Evolutionary conservation across 2,797 vertebrate species (phyloP), one percentile per base, ranked within the genome.

Genomic region (Coregonus ussuriensis): DNA sequence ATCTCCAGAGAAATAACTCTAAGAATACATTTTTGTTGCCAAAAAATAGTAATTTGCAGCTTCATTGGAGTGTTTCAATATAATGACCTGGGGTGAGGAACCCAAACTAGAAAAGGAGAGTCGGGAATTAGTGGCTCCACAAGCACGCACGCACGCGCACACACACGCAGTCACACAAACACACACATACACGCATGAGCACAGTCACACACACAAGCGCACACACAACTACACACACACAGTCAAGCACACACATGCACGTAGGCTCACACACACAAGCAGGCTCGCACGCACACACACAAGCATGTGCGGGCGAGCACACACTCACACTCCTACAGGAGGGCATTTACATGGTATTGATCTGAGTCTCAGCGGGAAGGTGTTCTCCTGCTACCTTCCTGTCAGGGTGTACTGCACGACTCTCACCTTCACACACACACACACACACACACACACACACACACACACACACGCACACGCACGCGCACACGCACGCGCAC

Each of bases 21-120:
- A 79, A 82, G 78, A 86, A 78, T 87, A 83, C 84, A 85, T 89
- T 88, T 86, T 75, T 77, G 78, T 84, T 88, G 85, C 86, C 85
- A 91, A 91, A 79, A 63, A 77, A 70, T 79, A 82, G 83, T 90
- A 92, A 93, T 92, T 91, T 93, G 85, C 84, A 70, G 91, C 89
- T 91, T 92, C 89, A 89, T 41, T 88, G 86, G 89, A 89, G 90
- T 91, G 91, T 85, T 89, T 85, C 88, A 87, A 84, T 85, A 88
- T 92, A 92, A 92, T 90, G 91, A 91, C 90, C 90, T 72, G 74
- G 86, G 86, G 86, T 91, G 86, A 82, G 85, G 84, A 78, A 74
- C 65, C 76, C 70, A 76, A 77, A 5, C 18, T 72, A 74, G n/a
- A 69, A 35, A 73, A 72, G 63, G 77, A 71, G 79, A 78, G 76